Evolutionary conservation across 2,797 vertebrate genomes (phyloP).

Genomic region (Lacerta agilis): DNA sequence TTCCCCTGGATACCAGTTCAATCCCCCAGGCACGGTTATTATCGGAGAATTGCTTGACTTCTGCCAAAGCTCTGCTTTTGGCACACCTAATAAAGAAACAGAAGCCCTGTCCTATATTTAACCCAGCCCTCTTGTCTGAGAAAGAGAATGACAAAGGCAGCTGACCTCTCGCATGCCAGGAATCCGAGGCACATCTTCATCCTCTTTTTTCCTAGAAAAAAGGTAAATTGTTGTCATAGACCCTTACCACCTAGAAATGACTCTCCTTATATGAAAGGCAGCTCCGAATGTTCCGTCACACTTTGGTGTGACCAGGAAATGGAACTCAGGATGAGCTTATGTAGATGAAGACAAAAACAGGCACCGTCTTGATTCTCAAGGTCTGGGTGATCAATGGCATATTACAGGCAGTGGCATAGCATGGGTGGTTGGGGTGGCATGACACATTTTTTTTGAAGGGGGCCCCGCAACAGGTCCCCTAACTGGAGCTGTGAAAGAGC

Average conservation of each 20-base stretch:
- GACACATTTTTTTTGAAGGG: too few species aligned
- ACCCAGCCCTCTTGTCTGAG: neutral
- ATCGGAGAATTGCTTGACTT: neutral
- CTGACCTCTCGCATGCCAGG: constrained; percentile 78
- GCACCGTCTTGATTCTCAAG: too few species aligned
- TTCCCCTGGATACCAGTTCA: neutral
- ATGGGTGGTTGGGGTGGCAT: too few species aligned
- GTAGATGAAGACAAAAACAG: too few species aligned
- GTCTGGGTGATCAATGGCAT: too few species aligned
- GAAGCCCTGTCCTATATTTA: neutral
- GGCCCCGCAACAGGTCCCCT: too few species aligned
- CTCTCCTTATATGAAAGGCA: neutral
- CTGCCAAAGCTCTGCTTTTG: neutral
- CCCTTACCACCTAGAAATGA: neutral
- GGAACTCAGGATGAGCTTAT: neutral
- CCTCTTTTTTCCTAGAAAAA: constrained; percentile 60
- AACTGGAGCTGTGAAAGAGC: too few species aligned
- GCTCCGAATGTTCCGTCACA: neutral
- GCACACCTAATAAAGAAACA: neutral
- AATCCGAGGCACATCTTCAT: constrained; percentile 71
- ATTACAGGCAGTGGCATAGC: too few species aligned
- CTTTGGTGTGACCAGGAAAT: neutral
- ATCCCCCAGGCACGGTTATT: neutral
- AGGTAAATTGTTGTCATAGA: neutral
- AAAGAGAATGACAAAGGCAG: constrained; percentile 4